Evolutionary conservation across 2,113 vertebrate species (phyloP).

Genomic region (Marmota flaviventris): DNA sequence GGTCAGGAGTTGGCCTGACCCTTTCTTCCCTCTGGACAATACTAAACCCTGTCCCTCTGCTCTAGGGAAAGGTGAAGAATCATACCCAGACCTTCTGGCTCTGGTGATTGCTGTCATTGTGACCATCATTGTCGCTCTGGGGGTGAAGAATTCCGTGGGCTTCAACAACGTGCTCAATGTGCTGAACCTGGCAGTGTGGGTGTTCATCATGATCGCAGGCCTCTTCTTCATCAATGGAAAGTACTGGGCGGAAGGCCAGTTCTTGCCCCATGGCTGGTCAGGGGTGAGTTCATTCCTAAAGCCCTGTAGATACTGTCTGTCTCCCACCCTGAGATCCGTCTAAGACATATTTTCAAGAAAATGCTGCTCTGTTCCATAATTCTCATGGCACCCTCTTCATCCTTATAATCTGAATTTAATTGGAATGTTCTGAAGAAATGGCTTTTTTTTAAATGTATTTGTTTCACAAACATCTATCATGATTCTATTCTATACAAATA

Average conservation of each 20-base stretch:
- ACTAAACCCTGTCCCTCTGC: conserved; percentile 24
- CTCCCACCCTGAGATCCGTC: not conserved
- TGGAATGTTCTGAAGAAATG: not conserved
- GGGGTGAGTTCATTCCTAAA: conserved; percentile 91
- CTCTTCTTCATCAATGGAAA: conserved; percentile 94
- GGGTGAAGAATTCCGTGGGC: conserved; percentile 96
- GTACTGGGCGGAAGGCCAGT: conserved; percentile 95
- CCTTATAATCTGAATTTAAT: conserved; percentile 15
- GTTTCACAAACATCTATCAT: conserved; percentile 33
- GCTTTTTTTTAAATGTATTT: not conserved
- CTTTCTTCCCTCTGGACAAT: not conserved
- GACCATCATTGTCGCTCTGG: conserved; percentile 93
- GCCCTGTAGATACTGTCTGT: not conserved
- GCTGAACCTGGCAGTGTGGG: conserved; percentile 96
- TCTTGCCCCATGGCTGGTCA: conserved; percentile 97
- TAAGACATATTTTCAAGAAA: not conserved
- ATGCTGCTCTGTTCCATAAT: not conserved
- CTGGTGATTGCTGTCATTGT: conserved; percentile 94
- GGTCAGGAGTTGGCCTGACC: not conserved
- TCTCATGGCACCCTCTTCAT: not conserved
- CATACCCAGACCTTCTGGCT: conserved; percentile 96
- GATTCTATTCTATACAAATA: not conserved
- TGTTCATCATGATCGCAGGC: conserved; percentile 96
- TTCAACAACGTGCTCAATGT: conserved; percentile 97
- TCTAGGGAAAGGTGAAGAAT: conserved; percentile 97